Evolutionary conservation across 2,797 vertebrate species (phyloP).

Genomic region (Chelidonichthys spinosus): DNA sequence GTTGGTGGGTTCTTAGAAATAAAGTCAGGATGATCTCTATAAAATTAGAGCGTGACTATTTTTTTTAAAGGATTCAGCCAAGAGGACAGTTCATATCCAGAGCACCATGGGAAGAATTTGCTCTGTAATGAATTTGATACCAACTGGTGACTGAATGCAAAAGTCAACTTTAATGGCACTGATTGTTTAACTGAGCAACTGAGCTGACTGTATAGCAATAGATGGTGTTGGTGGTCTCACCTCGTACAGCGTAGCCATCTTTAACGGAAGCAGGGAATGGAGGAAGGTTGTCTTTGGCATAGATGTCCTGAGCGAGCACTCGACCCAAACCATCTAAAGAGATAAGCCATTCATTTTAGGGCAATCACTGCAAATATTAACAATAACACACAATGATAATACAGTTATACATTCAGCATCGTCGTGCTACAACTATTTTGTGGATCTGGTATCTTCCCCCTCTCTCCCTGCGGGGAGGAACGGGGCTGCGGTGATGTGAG

Average conservation of each 20-base stretch:
- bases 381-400: neutral
- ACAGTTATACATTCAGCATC: neutral
- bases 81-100: neutral
- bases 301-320: constrained; percentile 98
- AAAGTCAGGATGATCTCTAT: neutral
- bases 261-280: constrained; percentile 98
- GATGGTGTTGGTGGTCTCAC: constrained; percentile 75
- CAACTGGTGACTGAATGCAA: neutral
- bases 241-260: constrained; percentile 98
- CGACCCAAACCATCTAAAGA: constrained; percentile 94
- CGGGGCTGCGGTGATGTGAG: too few relatives aligned
- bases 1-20: too few relatives aligned
- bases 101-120: neutral
- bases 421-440: too few relatives aligned
- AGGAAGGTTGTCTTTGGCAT: constrained; percentile 99
- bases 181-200: too few relatives aligned
- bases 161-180: neutral
- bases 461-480: too few relatives aligned
- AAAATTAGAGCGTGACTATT: constrained; percentile 11
- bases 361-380: neutral
- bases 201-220: neutral
- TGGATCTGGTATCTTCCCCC: too few relatives aligned
- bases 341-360: neutral
- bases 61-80: neutral
- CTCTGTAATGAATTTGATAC: neutral